Conservation (phyloP, 2,113 vertebrate genomes). For the Xiphophorus couchianus region DNA sequence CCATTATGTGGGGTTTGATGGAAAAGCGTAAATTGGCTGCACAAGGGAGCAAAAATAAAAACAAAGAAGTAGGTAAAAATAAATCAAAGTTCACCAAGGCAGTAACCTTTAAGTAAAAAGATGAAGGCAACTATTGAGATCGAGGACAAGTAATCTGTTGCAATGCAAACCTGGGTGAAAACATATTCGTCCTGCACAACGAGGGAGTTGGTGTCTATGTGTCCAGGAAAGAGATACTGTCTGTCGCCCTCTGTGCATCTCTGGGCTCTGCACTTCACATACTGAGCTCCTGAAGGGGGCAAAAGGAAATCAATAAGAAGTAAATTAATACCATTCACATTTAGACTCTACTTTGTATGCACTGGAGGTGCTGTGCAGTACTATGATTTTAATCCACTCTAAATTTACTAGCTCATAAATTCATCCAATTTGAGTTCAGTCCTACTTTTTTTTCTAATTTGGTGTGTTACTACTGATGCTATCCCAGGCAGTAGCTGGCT, state of each 20-base stretch:
- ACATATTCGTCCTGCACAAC: constrained; percentile 97
- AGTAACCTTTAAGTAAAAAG: constrained; percentile 22
- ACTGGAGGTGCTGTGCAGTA: constrained; percentile 15
- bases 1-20: constrained; percentile 68
- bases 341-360: constrained; percentile 25
- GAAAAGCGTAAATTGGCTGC: constrained; percentile 56
- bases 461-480: constrained; percentile 10
- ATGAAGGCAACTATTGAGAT: constrained; percentile 27
- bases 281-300: constrained; percentile 86
- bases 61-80: constrained; percentile 3
- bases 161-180: constrained; percentile 88
- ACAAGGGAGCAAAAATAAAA: constrained; percentile 27
- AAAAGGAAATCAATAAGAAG: constrained; percentile 55
- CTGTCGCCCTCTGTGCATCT: constrained; percentile 87
- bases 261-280: constrained; percentile 92
- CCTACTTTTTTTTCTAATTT: constrained; percentile 10
- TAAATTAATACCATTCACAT: constrained; percentile 52
- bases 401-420: constrained; percentile 2
- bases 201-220: constrained; percentile 92
- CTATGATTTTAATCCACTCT: constrained; percentile 16
- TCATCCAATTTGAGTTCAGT: too few species aligned
- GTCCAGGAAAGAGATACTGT: constrained; percentile 86
- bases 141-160: constrained; percentile 19
- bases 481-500: neutral
- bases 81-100: constrained; percentile 35